Evolutionary conservation across 2,888 invertebrate species (phyloP).

Genomic region (Plebejus argus): DNA sequence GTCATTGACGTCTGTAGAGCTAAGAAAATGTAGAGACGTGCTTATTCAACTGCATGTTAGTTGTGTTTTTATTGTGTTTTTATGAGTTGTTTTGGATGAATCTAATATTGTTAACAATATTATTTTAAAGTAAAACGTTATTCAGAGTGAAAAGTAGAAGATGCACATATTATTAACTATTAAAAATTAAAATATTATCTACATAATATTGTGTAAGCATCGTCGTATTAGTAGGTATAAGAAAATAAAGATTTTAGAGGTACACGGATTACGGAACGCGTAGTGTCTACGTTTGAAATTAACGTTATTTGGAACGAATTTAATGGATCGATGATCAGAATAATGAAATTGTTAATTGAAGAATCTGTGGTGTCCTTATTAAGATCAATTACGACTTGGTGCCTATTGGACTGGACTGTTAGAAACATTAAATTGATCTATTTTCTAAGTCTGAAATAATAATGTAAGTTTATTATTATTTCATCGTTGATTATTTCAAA

Average conservation of each 20-base stretch:
- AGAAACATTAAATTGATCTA: neutral
- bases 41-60: neutral
- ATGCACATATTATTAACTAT: too few species aligned
- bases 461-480: too few species aligned
- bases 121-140: too few species aligned
- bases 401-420: neutral
- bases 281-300: too few species aligned
- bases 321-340: neutral
- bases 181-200: too few species aligned
- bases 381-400: neutral
- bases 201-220: too few species aligned
- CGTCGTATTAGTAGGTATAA: too few species aligned
- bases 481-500: too few species aligned
- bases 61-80: neutral
- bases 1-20: conserved; percentile 7
- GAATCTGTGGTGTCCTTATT: neutral
- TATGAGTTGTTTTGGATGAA: neutral
- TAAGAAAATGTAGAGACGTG: neutral
- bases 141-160: too few species aligned
- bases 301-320: neutral
- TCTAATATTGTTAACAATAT: neutral
- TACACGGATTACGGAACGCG: too few species aligned
- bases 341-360: conserved; percentile 1
- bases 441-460: too few species aligned
- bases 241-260: too few species aligned